These are phyloP conservation scores for Zoanthus sociatus DNA, from an alignment of 92 coral and sea anemone genomes.

Conservation along the genomic window DNA sequence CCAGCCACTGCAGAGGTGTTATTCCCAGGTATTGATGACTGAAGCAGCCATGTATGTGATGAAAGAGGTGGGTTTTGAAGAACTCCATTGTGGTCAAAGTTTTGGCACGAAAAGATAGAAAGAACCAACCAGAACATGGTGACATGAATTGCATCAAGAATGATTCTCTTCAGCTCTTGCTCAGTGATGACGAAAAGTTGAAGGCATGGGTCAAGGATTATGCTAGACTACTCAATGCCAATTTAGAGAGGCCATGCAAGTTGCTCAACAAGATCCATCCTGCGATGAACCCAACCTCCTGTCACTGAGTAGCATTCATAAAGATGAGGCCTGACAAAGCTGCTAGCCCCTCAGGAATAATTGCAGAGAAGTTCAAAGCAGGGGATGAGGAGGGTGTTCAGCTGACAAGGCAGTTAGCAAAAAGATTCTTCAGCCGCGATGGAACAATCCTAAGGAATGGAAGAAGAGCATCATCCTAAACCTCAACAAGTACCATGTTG, in stretches of 20 bases:
- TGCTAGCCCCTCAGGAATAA: neutral
- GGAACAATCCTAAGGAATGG: neutral
- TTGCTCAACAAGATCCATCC: neutral
- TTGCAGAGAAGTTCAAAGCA: neutral
- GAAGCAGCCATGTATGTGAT: too few species aligned
- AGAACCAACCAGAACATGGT: neutral
- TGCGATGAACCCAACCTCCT: neutral
- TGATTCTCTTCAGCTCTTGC: neutral
- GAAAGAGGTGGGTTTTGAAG: too few species aligned
- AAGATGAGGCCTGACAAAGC: neutral
- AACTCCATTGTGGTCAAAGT: too few species aligned
- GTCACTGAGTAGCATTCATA: neutral
- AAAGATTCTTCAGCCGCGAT: neutral
- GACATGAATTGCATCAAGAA: neutral
- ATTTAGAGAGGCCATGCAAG: neutral
- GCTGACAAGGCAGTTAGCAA: neutral
- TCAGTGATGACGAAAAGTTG: neutral
- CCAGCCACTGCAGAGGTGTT: too few species aligned
- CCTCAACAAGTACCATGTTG: neutral
- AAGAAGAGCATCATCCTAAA: neutral
- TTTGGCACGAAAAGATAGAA: neutral
- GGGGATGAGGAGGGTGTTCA: neutral
- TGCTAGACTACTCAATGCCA: neutral
- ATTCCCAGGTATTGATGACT: too few species aligned
- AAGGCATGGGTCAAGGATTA: neutral